Evolutionary conservation across 2,113 vertebrate genomes (phyloP).

Genomic region (Ivindomyrus marchei): DNA sequence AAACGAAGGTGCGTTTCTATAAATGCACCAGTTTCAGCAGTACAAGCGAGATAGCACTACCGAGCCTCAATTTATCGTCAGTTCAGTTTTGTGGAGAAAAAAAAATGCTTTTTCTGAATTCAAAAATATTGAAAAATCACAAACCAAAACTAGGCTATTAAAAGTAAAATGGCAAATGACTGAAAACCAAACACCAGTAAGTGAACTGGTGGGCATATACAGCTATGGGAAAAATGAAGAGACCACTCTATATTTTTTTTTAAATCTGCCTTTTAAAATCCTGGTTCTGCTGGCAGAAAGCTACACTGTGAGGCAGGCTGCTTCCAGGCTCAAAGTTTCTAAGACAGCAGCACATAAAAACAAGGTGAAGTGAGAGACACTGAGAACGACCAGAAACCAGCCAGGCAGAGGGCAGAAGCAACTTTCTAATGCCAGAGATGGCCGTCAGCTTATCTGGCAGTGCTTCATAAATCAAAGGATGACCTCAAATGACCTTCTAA

Average conservation of each 20-base stretch:
- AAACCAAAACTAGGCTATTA: not conserved
- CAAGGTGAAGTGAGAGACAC: not conserved
- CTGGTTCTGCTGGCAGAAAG: not conserved
- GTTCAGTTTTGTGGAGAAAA: not conserved
- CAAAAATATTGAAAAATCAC: not conserved
- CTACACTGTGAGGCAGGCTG: not conserved
- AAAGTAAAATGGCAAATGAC: not conserved
- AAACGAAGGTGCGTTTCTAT: conserved; percentile 4
- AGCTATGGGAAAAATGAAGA: not conserved
- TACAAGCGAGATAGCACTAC: not conserved
- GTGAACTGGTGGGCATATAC: not conserved
- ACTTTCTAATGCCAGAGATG: not conserved
- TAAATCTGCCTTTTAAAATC: not conserved
- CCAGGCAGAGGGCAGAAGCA: not conserved
- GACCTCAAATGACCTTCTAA: not conserved
- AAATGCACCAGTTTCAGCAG: not conserved
- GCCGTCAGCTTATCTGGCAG: not conserved
- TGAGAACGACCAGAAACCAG: not conserved
- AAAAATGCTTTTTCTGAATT: not conserved
- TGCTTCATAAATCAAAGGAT: not conserved
- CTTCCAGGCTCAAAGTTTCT: not conserved
- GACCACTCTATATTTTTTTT: not conserved
- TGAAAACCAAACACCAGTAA: not conserved
- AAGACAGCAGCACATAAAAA: not conserved
- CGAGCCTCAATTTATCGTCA: not conserved